A percentile compares a stretch with the other conserved stretches of the same genome.
phyloP scores from a whole-genome alignment of 2,113 vertebrate species.

The Fregetta grallaria region DNA sequence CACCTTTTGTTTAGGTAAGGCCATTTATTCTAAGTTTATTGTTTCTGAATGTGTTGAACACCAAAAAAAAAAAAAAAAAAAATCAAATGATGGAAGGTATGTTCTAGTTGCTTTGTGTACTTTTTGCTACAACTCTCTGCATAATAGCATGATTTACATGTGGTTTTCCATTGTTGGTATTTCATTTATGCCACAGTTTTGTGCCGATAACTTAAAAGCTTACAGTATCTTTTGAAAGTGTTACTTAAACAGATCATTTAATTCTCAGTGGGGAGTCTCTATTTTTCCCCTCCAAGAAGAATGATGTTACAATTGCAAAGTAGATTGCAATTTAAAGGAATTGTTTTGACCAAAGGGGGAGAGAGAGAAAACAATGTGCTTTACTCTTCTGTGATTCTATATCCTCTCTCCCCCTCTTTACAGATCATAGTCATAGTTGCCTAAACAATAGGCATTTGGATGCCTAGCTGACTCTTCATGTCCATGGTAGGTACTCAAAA shows the following conservation, averaged over 20 bases:
- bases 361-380: neutral
- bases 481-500: fast-evolving
- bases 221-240: neutral
- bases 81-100: neutral
- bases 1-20: neutral
- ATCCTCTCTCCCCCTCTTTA: neutral
- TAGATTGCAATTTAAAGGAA: neutral
- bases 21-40: neutral
- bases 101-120: neutral
- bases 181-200: neutral
- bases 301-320: neutral
- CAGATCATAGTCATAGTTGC: neutral
- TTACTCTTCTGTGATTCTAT: neutral
- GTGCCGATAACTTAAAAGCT: neutral
- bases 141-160: neutral
- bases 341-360: neutral
- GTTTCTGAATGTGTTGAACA: neutral
- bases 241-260: neutral
- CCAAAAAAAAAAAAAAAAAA: neutral
- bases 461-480: neutral
- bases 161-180: neutral
- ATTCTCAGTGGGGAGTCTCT: neutral
- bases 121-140: neutral
- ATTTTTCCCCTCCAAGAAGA: neutral
- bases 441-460: neutral